Percentiles rank a stretch among this genome's conserved stretches.
Conservation (phyloP, 2,888 invertebrate genomes). For the Machimus atricapillus region DNA sequence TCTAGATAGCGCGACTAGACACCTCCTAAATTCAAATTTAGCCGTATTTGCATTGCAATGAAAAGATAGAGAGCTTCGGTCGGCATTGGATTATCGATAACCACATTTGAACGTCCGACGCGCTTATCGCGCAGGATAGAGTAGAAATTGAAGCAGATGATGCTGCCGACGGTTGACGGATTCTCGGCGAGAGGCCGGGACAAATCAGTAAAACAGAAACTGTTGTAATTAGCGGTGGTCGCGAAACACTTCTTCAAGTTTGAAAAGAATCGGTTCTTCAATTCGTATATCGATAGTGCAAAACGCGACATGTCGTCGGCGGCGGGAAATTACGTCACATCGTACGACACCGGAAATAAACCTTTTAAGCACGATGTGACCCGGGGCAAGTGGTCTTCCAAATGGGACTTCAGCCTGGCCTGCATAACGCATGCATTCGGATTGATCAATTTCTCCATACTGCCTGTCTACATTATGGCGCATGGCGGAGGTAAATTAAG, state of each 20-base stretch:
- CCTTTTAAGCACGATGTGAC: constrained; percentile 58
- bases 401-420: constrained; percentile 79
- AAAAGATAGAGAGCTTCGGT: background rate
- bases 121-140: constrained; percentile 14
- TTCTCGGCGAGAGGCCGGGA: background rate
- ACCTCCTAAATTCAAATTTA: constrained; percentile 12
- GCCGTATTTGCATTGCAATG: background rate
- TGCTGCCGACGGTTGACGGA: background rate
- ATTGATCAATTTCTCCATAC: constrained; percentile 81
- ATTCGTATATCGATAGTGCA: background rate
- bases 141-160: constrained; percentile 28
- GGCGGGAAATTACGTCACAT: constrained; percentile 50
- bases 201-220: constrained; percentile 26
- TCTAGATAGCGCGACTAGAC: background rate
- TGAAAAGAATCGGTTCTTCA: background rate
- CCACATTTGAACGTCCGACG: background rate
- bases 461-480: constrained; percentile 63
- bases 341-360: constrained; percentile 58
- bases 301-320: constrained; percentile 44
- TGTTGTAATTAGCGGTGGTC: constrained; percentile 23
- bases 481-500: constrained; percentile 54
- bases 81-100: background rate
- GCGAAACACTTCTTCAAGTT: background rate
- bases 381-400: constrained; percentile 75
- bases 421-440: constrained; percentile 86